Evolutionary conservation across 2,797 vertebrate species (phyloP).

Genomic region (Tragopan temminckii): DNA sequence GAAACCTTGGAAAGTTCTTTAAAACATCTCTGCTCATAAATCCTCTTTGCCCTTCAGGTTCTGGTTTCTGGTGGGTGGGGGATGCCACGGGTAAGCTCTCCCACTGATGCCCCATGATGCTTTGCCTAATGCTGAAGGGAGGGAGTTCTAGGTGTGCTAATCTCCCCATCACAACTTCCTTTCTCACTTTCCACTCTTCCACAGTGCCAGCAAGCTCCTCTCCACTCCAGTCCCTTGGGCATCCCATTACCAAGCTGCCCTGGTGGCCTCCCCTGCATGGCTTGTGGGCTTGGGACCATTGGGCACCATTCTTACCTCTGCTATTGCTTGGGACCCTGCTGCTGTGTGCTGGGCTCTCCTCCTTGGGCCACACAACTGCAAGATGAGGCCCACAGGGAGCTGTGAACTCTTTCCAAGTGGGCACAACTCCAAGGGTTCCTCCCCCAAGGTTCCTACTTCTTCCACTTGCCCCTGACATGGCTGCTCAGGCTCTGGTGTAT

Average conservation of each 20-base stretch:
- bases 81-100: neutral
- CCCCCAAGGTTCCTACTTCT: neutral
- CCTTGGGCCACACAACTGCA: neutral
- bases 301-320: neutral
- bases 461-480: neutral
- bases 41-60: conserved; percentile 72
- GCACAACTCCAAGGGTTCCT: neutral
- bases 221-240: neutral
- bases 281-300: conserved; percentile 32
- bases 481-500: conserved; percentile 30
- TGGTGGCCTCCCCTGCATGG: conserved; percentile 31
- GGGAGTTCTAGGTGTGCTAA: conserved; percentile 30
- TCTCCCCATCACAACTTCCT: neutral
- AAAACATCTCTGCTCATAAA: conserved; percentile 54
- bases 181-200: neutral
- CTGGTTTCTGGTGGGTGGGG: conserved; percentile 58
- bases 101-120: neutral
- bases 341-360: conserved; percentile 6
- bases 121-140: conserved; percentile 31
- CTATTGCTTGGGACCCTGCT: conserved; percentile 36
- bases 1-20: conserved; percentile 59
- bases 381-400: neutral
- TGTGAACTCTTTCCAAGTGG: neutral
- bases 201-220: neutral
- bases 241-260: neutral